A percentile compares a stretch with the other conserved stretches of the same genome.
phyloP scores from a whole-genome alignment of 1,140 invertebrate species.

The Cyclargus thomasi region DNA sequence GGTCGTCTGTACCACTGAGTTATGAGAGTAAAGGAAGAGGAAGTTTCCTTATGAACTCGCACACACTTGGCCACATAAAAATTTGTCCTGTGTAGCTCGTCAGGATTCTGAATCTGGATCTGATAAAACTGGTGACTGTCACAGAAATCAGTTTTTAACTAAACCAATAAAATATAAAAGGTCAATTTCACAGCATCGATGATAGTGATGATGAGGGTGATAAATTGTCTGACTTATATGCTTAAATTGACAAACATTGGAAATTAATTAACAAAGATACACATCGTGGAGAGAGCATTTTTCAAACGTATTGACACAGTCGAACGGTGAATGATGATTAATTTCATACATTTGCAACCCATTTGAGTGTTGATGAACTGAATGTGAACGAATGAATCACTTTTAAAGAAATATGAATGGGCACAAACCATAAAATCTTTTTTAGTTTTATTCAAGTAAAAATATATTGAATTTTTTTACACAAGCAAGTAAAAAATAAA shows the following conservation, averaged over 20 bases:
- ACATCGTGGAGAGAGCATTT: conserved; percentile 20
- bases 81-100: no score
- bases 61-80: no score
- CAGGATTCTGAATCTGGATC: no score
- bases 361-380: conserved; percentile 28
- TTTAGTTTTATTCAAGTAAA: no score
- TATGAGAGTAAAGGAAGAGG: no score
- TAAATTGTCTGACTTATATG: not conserved
- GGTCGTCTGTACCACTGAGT: no score
- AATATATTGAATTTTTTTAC: no score
- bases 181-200: not conserved
- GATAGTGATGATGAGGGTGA: not conserved
- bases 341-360: conserved; percentile 48
- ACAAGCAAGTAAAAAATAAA: no score
- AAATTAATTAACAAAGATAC: conserved; percentile 64
- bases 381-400: not conserved
- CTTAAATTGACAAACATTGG: conserved; percentile 25
- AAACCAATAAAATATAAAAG: no score
- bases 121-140: no score
- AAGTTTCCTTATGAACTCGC: no score
- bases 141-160: no score
- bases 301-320: conserved; percentile 29
- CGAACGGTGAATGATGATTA: conserved; percentile 62
- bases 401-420: not conserved
- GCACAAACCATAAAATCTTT: not conserved